These are phyloP conservation scores for Triplophysa dalaica DNA, from an alignment of 2,113 vertebrate genomes.

Conservation along the genomic window DNA sequence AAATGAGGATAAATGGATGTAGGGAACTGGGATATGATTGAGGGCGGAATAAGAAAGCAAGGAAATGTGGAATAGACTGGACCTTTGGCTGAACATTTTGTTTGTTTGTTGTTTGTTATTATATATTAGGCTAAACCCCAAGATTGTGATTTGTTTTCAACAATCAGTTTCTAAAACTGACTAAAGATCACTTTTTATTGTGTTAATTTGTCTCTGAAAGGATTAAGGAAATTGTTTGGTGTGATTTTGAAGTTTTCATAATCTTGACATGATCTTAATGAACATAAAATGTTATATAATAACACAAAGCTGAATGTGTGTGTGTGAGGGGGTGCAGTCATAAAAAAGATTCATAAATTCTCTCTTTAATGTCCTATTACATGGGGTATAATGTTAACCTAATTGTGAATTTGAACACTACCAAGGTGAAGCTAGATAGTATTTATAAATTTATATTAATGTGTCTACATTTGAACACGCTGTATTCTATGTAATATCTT, in stretches of 20 bases:
- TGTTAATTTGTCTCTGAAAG: not conserved
- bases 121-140: not conserved
- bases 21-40: not conserved
- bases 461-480: not conserved
- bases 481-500: not conserved
- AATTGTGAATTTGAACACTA: not conserved
- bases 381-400: not conserved
- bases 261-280: not conserved
- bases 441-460: slow-evolving; percentile 2
- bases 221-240: not conserved
- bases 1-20: slow-evolving; percentile 18
- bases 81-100: slow-evolving; percentile 28
- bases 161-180: slow-evolving; percentile 3
- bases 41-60: not conserved
- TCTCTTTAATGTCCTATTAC: not conserved
- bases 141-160: not conserved
- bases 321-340: not conserved
- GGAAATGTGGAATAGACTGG: not conserved
- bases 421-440: not conserved
- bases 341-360: not conserved
- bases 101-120: slow-evolving; percentile 4
- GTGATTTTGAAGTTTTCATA: not conserved
- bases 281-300: not conserved
- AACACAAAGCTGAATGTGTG: not conserved
- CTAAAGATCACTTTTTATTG: not conserved